A percentile compares a stretch with the other conserved stretches of the same genome.
These are phyloP conservation scores for Piprites chloris DNA, from an alignment of 2,113 vertebrate genomes.

Conservation along the genomic window DNA sequence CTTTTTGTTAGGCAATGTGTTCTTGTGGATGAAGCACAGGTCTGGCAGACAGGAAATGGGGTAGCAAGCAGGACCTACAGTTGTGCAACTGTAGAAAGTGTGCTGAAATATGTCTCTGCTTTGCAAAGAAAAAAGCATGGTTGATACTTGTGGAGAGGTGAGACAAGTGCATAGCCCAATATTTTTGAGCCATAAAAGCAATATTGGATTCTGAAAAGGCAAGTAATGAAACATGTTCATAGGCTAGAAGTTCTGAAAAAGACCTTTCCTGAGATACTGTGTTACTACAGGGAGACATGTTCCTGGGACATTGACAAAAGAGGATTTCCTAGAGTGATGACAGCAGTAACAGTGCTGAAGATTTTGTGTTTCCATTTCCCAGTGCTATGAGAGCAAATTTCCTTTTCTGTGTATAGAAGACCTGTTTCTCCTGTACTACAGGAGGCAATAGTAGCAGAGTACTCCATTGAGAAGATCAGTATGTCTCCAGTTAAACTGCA, in stretches of 20 bases:
- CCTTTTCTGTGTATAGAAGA: background rate
- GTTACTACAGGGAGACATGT: background rate
- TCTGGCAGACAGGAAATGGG: background rate
- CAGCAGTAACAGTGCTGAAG: background rate
- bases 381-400: background rate
- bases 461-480: background rate
- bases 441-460: background rate
- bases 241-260: background rate
- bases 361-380: background rate
- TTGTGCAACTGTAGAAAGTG: background rate
- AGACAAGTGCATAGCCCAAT: accelerated
- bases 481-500: background rate
- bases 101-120: background rate
- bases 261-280: background rate
- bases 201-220: background rate
- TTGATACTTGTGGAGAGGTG: background rate
- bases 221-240: background rate
- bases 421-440: background rate
- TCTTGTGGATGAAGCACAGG: background rate
- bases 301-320: background rate
- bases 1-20: background rate
- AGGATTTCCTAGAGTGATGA: background rate
- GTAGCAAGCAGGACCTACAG: background rate
- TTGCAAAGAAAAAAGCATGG: background rate
- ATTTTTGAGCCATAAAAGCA: background rate